Conservation (phyloP, 2,797 vertebrate genomes). For the Spheniscus humboldti region DNA sequence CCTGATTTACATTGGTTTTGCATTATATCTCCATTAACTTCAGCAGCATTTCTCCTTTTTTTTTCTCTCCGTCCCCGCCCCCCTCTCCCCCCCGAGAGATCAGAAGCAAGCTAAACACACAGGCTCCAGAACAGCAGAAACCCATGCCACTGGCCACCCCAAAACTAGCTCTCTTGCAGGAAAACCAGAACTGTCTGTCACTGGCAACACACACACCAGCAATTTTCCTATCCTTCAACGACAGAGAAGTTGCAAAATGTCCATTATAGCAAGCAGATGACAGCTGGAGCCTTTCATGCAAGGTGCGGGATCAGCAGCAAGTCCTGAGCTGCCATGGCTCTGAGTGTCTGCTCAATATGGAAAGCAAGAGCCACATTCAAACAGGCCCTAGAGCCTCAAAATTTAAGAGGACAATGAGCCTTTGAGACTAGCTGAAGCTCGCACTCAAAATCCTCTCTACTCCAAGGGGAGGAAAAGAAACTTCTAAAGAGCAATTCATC, state of each 20-base stretch:
- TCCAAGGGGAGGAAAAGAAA: not conserved
- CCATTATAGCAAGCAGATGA: not conserved
- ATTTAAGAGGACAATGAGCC: constrained; percentile 12
- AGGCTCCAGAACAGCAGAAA: not conserved
- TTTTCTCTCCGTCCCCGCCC: too few species aligned
- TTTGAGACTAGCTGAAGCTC: constrained; percentile 8
- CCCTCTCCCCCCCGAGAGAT: not conserved
- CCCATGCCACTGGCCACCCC: not conserved
- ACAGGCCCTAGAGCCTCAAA: not conserved
- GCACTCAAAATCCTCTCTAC: not conserved
- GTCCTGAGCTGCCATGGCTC: not conserved
- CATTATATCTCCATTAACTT: not conserved
- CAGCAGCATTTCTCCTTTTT: not conserved
- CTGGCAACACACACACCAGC: not conserved
- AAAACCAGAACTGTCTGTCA: not conserved
- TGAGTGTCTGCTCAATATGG: not conserved
- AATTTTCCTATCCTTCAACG: not conserved
- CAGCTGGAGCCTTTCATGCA: not conserved
- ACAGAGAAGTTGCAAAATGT: not conserved
- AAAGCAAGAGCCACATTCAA: not conserved
- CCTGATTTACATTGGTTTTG: not conserved
- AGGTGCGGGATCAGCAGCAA: not conserved
- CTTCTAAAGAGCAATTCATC: not conserved
- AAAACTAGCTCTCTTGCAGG: not conserved
- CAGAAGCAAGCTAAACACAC: not conserved